phyloP scores from a whole-genome alignment of 2,113 vertebrate genomes.

The Quiscalus mexicanus region DNA sequence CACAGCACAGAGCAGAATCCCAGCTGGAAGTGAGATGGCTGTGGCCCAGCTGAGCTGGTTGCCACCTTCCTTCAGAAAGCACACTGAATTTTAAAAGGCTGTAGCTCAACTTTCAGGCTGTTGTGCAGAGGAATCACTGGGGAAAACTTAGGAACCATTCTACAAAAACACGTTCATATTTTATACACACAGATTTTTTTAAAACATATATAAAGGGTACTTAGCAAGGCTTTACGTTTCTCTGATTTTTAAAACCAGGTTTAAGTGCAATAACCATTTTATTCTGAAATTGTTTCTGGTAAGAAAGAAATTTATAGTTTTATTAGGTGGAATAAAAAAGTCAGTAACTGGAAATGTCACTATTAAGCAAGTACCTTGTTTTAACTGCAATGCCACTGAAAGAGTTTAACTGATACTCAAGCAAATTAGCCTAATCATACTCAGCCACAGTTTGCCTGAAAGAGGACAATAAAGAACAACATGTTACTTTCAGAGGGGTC shows the following conservation, averaged over 20 bases:
- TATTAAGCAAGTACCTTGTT: conserved; percentile 20
- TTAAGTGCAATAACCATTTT: conserved; percentile 5
- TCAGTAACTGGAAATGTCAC: neutral
- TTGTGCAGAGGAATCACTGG: neutral
- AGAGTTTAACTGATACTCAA: neutral
- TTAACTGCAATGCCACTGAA: neutral
- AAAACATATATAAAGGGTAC: neutral
- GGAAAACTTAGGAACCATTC: neutral
- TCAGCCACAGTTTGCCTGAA: neutral
- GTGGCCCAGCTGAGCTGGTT: neutral
- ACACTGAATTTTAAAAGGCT: neutral
- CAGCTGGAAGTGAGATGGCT: neutral
- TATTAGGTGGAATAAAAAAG: neutral
- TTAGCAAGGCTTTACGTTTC: neutral
- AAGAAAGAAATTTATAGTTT: neutral
- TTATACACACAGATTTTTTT: conserved; percentile 22
- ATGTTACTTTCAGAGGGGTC: neutral
- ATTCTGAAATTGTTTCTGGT: neutral
- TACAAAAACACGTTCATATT: neutral
- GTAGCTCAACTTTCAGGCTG: neutral
- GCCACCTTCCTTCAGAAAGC: neutral
- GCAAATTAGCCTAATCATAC: neutral
- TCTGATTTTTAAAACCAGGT: conserved; percentile 15
- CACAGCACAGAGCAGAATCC: neutral
- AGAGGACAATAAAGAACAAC: neutral